phyloP scores from a whole-genome alignment of 1,140 invertebrate species.

The Grapholita molesta region DNA sequence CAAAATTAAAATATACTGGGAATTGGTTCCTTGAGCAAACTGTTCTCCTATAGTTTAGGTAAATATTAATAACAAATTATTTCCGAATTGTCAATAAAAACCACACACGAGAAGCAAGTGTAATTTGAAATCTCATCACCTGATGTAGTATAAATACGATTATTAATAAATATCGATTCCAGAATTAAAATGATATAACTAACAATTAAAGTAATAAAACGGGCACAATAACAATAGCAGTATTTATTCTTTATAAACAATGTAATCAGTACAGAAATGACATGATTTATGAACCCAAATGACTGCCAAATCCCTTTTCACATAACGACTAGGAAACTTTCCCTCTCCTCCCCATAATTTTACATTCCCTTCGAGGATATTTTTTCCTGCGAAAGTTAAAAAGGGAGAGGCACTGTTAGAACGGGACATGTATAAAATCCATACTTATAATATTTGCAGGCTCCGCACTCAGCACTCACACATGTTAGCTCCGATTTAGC shows the following conservation, averaged over 20 bases:
- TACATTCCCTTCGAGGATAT: constrained; percentile 66
- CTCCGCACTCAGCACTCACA: constrained; percentile 64
- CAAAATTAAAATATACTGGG: too few species aligned
- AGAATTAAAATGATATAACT: too few species aligned
- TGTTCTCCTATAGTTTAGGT: too few species aligned
- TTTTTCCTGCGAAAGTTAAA: constrained; percentile 57
- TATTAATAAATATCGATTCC: too few species aligned
- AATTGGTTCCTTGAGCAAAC: too few species aligned
- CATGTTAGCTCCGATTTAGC: constrained; percentile 52
- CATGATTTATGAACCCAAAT: constrained; percentile 50
- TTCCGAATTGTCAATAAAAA: too few species aligned
- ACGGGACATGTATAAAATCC: constrained; percentile 68
- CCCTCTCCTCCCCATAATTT: constrained; percentile 59
- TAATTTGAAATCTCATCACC: too few species aligned
- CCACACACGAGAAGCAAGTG: too few species aligned
- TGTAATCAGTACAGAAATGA: constrained; percentile 32
- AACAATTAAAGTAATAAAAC: not conserved
- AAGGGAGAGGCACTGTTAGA: constrained; percentile 47
- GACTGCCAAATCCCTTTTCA: constrained; percentile 54
- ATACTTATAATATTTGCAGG: constrained; percentile 77
- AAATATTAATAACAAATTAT: too few species aligned
- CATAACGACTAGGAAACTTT: constrained; percentile 47
- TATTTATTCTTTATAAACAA: constrained; percentile 38
- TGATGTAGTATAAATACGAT: too few species aligned
- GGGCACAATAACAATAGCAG: constrained; percentile 20